Evolutionary conservation across 2,888 invertebrate genomes (phyloP).

Genomic region (Artemia sinica): DNA sequence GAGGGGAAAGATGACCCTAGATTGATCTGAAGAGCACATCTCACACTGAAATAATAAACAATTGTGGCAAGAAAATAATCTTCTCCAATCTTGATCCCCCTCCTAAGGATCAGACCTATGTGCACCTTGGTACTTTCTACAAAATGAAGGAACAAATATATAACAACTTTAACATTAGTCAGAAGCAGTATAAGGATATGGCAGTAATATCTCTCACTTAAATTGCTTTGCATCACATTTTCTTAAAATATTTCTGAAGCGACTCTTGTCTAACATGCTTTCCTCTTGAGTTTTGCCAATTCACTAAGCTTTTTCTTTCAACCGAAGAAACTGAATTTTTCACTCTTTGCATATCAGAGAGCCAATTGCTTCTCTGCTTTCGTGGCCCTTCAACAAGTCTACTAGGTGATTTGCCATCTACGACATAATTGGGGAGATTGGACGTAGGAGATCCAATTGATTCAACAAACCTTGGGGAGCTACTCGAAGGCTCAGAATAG

Average conservation of each 20-base stretch:
- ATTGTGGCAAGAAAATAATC: no score
- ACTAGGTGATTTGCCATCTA: conserved; percentile 59
- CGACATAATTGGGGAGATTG: conserved; percentile 56
- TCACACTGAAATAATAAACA: no score
- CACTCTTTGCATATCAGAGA: conserved; percentile 7
- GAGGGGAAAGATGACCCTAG: no score
- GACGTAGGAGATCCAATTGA: conserved; percentile 38
- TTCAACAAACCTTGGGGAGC: neutral
- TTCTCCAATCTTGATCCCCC: no score
- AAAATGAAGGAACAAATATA: no score
- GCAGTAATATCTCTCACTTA: no score
- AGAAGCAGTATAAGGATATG: no score
- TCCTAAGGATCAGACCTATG: no score
- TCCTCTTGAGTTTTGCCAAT: neutral
- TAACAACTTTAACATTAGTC: no score
- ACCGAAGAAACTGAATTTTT: neutral
- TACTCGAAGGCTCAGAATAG: neutral
- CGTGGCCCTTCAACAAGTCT: neutral
- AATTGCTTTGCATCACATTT: neutral
- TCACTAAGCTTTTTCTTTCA: neutral
- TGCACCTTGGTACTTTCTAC: no score
- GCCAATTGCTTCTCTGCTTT: neutral
- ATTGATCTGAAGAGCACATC: no score
- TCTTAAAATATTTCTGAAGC: conserved; percentile 1
- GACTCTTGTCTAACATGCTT: neutral